Conservation (phyloP, 2,888 invertebrate genomes). For the Balanococcus diminutus region DNA sequence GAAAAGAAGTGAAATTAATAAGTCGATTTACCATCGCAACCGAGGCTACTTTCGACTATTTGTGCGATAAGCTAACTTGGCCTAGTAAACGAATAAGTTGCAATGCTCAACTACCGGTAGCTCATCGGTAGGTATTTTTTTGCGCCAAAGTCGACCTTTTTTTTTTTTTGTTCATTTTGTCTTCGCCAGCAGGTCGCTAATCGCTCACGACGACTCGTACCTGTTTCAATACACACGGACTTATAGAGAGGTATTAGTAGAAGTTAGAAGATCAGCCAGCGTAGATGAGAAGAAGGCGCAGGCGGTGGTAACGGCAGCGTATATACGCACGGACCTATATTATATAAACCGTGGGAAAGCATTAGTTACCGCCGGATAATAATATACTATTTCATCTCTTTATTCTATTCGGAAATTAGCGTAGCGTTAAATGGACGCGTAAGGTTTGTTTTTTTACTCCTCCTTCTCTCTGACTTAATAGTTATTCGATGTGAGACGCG, state of each 20-base stretch:
- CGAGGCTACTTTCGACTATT: neutral
- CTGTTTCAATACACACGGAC: neutral
- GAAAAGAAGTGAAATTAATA: neutral
- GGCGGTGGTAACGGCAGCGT: neutral
- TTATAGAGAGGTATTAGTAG: neutral
- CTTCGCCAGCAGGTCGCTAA: neutral
- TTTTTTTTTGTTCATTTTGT: conserved; percentile 6
- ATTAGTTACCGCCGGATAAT: conserved; percentile 26
- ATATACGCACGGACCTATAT: neutral
- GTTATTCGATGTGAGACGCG: neutral
- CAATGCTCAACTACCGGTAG: neutral
- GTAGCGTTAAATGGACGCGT: conserved; percentile 15
- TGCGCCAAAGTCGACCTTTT: conserved; percentile 4
- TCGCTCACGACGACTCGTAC: conserved; percentile 5
- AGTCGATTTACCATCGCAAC: neutral
- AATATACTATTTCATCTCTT: conserved; percentile 21
- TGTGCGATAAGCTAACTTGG: neutral
- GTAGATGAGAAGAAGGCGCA: neutral
- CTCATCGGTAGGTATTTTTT: neutral
- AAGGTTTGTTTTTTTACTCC: neutral
- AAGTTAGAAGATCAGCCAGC: too few relatives aligned
- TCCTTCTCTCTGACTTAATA: neutral
- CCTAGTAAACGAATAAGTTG: neutral
- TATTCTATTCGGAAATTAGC: conserved; percentile 6
- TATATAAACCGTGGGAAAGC: conserved; percentile 23